A percentile compares a stretch with the other conserved stretches of the same genome.
Evolutionary conservation across 1,140 invertebrate species (phyloP).

Genomic region (Acromyrmex echinatior): DNA sequence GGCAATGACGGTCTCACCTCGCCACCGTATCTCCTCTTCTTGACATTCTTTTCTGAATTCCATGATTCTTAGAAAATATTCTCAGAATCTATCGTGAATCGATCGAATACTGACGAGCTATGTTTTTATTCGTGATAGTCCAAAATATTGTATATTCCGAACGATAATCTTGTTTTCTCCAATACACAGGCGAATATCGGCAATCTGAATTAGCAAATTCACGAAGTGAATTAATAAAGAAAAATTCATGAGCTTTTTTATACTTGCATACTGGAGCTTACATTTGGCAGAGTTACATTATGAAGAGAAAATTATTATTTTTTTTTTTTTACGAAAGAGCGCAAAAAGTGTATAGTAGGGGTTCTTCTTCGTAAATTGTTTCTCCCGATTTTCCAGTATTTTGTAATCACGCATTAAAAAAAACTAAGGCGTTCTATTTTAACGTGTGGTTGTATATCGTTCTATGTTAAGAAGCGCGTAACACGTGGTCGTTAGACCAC

Average conservation of each 20-base stretch:
- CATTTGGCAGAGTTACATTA: neutral
- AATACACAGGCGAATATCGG: neutral
- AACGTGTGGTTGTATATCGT: conserved; percentile 5
- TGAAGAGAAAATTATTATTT: neutral
- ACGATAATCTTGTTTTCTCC: neutral
- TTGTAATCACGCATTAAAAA: neutral
- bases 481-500: conserved; percentile 42
- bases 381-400: neutral
- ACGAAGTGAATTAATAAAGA: neutral
- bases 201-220: neutral
- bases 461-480: conserved; percentile 18
- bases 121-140: conserved; percentile 5
- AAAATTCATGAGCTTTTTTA: neutral
- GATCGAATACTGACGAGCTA: conserved; percentile 41
- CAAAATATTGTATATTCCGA: neutral
- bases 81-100: conserved; percentile 2
- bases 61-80: conserved; percentile 39
- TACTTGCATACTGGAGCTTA: neutral
- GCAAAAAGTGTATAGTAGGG: no score
- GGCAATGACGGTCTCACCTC: conserved; percentile 65
- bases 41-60: conserved; percentile 35
- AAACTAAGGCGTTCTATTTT: conserved; percentile 51
- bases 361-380: neutral
- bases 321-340: neutral
- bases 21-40: conserved; percentile 3